Base-by-base conservation (phyloP, 2,113 vertebrate genomes). In the Carettochelys insculpta region DNA sequence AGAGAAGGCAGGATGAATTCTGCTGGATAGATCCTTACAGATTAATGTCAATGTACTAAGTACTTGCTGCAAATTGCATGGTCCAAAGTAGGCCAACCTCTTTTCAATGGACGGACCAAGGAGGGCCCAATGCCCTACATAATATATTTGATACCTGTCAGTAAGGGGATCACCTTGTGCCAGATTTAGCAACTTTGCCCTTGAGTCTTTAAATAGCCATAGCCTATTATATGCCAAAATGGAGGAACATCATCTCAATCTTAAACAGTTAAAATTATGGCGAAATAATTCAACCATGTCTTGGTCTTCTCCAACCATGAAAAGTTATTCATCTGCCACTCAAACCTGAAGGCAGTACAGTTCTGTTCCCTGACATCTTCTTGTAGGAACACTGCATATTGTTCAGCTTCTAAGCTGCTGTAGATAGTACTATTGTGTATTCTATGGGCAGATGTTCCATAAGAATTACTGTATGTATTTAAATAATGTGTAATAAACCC, bases 381-480 rank as follows among this genome's bases (percentile, higher is more conserved):
- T 80, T 73, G 73, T 83, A 73, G 91, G 51, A 29, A 73, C 76
- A 77, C 82, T 51, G 75, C 14, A 25, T 27, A 53, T 52, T 91
- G 31, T 50, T 73, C 83, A 53, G 16, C 85, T 51, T 87, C 87
- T 91, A 90, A 73, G 20, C 31, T 85, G 34, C 90, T 81, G 48
- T 50, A 90, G 73, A 78, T 71, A 94, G 77, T 83, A 78, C 88
- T 93, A 81, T 43, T 88, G 12, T 47, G 77, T 52, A 20, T 8
- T 87, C 77, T 34, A 34, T 2, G 25, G 68, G 52, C 68, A 95
- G 85, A 92, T 87, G 48, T 87, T 95, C 81, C 45, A 51, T 71
- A 86, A 71, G 81, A 95, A 87, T 79, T 84, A 76, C 25, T 93
- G 78, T 68, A 85, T 91, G 92, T 93, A 86, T 96, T 95, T 94